Percentiles rank a stretch among this genome's conserved stretches.
Evolutionary conservation across 1,140 invertebrate genomes (phyloP).

Genomic region (Drosophila varians): DNA sequence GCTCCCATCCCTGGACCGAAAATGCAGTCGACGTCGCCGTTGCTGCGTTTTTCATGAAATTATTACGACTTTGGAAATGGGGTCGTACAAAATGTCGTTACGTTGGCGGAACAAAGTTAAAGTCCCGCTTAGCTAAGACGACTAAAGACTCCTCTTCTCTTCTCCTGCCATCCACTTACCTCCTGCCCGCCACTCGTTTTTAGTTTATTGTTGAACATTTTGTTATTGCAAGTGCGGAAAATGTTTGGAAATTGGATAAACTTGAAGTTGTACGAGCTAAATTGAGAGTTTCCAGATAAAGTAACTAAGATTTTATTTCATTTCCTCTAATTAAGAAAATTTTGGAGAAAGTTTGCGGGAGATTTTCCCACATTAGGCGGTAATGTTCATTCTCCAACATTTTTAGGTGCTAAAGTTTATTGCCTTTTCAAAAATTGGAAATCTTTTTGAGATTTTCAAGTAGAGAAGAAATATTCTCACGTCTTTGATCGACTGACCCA

Average conservation of each 20-base stretch:
- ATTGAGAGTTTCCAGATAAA: background rate
- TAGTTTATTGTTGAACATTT: slow-evolving; percentile 71
- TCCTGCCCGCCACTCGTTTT: no score
- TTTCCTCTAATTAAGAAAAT: background rate
- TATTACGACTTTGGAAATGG: slow-evolving; percentile 76
- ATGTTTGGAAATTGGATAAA: slow-evolving; percentile 54
- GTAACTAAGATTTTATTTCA: background rate
- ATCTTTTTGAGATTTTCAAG: no score
- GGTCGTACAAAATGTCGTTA: slow-evolving; percentile 79
- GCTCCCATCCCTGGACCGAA: background rate
- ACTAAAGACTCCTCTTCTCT: no score
- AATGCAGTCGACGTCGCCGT: slow-evolving; percentile 54
- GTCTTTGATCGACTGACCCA: slow-evolving; percentile 21
- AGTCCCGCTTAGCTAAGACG: slow-evolving; percentile 1
- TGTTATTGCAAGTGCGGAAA: slow-evolving; percentile 57
- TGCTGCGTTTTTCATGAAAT: slow-evolving; percentile 79
- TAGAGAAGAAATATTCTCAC: slow-evolving; percentile 11
- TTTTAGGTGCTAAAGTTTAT: no score
- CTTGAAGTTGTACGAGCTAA: background rate
- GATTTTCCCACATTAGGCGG: background rate
- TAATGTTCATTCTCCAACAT: no score
- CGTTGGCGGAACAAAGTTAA: slow-evolving; percentile 46
- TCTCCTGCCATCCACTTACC: no score
- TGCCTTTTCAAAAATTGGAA: no score
- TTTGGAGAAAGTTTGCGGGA: slow-evolving; percentile 2